Evolutionary conservation across 2,113 vertebrate genomes (phyloP).

Genomic region (Corapipo altera): DNA sequence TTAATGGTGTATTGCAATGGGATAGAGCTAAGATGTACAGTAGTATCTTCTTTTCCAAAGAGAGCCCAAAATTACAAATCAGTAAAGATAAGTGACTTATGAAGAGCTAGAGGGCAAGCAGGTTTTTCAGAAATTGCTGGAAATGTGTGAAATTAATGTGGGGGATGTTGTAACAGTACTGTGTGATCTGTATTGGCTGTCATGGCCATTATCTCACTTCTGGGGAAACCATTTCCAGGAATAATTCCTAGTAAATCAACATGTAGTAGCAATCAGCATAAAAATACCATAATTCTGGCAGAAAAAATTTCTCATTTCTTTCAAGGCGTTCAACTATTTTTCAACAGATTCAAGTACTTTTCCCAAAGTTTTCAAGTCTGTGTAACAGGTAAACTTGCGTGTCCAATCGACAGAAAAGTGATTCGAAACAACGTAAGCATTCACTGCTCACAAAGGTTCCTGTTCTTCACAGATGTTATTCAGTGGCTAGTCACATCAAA

Average conservation of each 20-base stretch:
- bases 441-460: not conserved
- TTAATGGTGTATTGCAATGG: slow-evolving; percentile 38
- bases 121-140: not conserved
- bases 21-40: slow-evolving; percentile 29
- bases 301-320: not conserved
- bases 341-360: not conserved
- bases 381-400: not conserved
- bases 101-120: not conserved
- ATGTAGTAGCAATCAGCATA: not conserved
- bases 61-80: slow-evolving; percentile 18
- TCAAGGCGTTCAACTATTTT: not conserved
- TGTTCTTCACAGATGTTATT: not conserved
- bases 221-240: slow-evolving; percentile 6
- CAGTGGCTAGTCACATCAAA: not conserved
- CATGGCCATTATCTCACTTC: not conserved
- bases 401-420: not conserved
- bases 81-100: slow-evolving; percentile 12
- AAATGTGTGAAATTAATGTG: slow-evolving; percentile 5
- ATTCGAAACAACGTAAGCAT: not conserved
- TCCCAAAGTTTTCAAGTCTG: not conserved
- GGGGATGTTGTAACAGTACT: not conserved
- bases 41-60: not conserved
- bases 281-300: not conserved
- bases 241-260: not conserved
- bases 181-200: not conserved